Evolutionary conservation across 2,113 vertebrate genomes (phyloP).

Genomic region (Entosphenus tridentatus): DNA sequence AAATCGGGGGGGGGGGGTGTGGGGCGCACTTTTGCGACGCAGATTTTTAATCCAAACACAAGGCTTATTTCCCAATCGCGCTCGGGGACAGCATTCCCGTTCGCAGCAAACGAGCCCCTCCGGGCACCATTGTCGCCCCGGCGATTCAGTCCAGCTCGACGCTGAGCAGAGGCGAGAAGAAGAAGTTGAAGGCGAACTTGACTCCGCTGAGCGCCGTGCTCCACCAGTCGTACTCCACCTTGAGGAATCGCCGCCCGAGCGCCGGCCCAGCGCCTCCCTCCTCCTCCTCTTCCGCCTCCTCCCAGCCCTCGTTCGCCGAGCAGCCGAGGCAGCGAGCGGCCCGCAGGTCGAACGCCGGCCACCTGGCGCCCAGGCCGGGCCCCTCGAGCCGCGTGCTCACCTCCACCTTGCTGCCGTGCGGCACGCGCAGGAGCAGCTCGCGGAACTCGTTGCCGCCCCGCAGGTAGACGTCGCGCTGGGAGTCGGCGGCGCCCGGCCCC

Average conservation of each 20-base stretch:
- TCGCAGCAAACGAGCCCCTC: too few species aligned
- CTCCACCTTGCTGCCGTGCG: conserved; percentile 53
- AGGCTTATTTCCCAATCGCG: too few species aligned
- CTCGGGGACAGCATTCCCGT: too few species aligned
- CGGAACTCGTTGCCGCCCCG: conserved; percentile 75
- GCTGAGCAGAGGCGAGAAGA: conserved; percentile 48
- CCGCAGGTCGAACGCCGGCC: conserved; percentile 93
- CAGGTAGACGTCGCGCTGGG: conserved; percentile 16
- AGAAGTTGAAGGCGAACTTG: conserved; percentile 84
- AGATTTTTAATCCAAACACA: too few species aligned
- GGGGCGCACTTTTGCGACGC: too few species aligned
- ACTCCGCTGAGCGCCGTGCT: conserved; percentile 37
- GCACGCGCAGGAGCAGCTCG: conserved; percentile 41
- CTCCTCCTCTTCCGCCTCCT: conserved; percentile 11
- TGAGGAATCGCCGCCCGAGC: conserved; percentile 31
- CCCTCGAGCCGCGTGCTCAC: conserved; percentile 94
- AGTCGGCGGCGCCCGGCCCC: conserved; percentile 57
- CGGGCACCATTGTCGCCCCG: too few species aligned
- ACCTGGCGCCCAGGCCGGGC: conserved; percentile 63
- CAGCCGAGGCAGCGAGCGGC: conserved; percentile 77
- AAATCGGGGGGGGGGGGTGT: too few species aligned
- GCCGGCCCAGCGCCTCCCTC: too few species aligned
- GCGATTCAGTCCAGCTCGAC: background rate
- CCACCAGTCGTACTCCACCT: conserved; percentile 83
- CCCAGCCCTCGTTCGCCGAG: conserved; percentile 25